Evolutionary conservation across 2,113 vertebrate genomes (phyloP).

Genomic region (Brachyistius frenatus): DNA sequence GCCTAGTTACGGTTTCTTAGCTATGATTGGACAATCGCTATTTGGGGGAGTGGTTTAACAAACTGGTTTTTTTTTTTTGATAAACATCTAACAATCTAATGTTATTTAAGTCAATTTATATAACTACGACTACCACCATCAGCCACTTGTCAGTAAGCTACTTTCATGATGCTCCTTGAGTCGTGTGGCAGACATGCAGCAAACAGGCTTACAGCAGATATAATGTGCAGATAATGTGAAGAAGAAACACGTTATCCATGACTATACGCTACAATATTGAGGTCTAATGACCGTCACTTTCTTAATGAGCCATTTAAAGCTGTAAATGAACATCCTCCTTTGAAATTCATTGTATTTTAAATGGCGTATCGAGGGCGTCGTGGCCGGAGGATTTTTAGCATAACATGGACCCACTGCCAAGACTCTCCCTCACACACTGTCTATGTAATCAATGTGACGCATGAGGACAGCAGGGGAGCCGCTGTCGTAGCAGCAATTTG

Average conservation of each 20-base stretch:
- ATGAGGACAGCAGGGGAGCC: constrained; percentile 27
- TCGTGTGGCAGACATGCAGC: neutral
- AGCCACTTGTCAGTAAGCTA: too few species aligned
- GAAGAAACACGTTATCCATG: constrained; percentile 10
- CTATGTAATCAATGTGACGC: constrained; percentile 19
- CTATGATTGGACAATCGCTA: neutral
- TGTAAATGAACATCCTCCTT: constrained; percentile 13
- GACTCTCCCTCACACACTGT: constrained; percentile 19
- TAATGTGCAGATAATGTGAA: neutral
- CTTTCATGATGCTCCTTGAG: too few species aligned
- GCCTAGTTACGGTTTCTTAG: neutral
- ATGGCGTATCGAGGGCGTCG: constrained; percentile 45
- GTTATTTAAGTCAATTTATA: too few species aligned
- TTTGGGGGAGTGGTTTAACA: neutral
- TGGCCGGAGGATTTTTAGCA: too few species aligned
- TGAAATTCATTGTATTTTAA: constrained; percentile 23
- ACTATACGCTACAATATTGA: constrained; percentile 3
- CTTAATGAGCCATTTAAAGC: constrained; percentile 24
- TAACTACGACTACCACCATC: too few species aligned
- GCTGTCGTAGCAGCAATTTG: constrained; percentile 20
- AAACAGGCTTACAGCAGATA: constrained; percentile 20
- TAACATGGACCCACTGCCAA: constrained; percentile 15
- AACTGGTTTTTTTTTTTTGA: neutral
- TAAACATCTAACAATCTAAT: too few species aligned
- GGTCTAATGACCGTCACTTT: constrained; percentile 30